These are phyloP conservation scores for Patella depressa DNA, from an alignment of 2,888 invertebrate genomes.

Conservation along the genomic window DNA sequence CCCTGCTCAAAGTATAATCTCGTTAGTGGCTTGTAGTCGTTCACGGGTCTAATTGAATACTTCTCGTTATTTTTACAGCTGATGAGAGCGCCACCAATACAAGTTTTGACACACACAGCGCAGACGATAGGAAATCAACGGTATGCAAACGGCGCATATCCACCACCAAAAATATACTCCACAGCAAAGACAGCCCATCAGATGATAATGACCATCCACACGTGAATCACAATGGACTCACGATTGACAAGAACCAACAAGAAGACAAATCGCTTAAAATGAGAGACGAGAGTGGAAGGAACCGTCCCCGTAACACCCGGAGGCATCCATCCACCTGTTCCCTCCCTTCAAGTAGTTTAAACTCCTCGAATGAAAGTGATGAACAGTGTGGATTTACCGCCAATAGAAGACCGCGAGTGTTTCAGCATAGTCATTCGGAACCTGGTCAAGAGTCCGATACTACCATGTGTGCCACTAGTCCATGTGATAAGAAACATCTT, in stretches of 20 bases:
- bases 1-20: no score
- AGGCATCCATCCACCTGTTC: slow-evolving; percentile 3
- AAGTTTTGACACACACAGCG: slow-evolving; percentile 3
- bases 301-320: not conserved
- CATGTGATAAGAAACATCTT: not conserved
- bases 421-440: slow-evolving; percentile 3
- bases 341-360: not conserved
- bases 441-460: not conserved
- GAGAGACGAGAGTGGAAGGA: not conserved
- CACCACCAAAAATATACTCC: not conserved
- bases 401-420: not conserved
- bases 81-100: not conserved
- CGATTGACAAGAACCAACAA: not conserved
- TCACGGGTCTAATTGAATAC: no score
- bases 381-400: not conserved
- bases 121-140: not conserved
- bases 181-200: not conserved
- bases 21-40: no score
- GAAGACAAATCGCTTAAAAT: not conserved
- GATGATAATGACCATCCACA: not conserved
- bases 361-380: not conserved
- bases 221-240: not conserved
- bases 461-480: not conserved
- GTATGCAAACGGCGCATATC: not conserved
- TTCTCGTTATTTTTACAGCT: not conserved